Evolutionary conservation across 1,140 invertebrate genomes (phyloP), one percentile per base, ranked within the genome.

Genomic region (Drosophila miranda): DNA sequence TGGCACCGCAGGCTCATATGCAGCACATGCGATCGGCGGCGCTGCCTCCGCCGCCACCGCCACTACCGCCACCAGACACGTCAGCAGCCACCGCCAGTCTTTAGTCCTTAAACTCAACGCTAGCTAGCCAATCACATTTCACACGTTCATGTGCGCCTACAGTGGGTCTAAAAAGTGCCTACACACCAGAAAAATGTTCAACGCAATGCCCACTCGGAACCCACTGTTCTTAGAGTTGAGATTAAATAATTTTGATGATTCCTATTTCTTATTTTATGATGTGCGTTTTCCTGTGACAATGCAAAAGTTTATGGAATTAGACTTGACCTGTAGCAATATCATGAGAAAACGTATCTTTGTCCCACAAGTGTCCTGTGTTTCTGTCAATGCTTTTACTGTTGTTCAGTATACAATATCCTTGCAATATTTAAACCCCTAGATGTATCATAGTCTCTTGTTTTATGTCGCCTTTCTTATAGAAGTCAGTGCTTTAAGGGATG

Each of bases 1-100:
- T 90, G 88, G 78, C 87, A 16, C 86, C 86, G 11, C 86, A 89
- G 54, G 86, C 86, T 26, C 86, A 89, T 45, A 89, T 89, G 80
- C 86, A 84, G 45, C 86, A 89, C 34, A 89, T 89, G 74, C 82
- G 82, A 16, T 78, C 84, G 13, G 50, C 77, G 16, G 78, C 68
- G 26, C 45, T 83, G 78, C 75, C 81, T 21, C 78, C 75, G 9
- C 75, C 78, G 51, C 81, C 68, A 7, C 59, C 63, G 9, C 45
- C 80, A 45, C 72, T 78, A 44, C 78, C 78, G 53, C 72, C 72
- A 53, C 82, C 83, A 61, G 61, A 83, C 9, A 38, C 79, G 81
- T 16, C 88, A 88, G 46, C 87, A 78, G 51, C 81, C 66, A 34
- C 63, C 56, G 49, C 69, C 72, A 82, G 62, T 64, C 69, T 54